Conservation (phyloP, 1,140 invertebrate species). For the Cotesia typhae region DNA sequence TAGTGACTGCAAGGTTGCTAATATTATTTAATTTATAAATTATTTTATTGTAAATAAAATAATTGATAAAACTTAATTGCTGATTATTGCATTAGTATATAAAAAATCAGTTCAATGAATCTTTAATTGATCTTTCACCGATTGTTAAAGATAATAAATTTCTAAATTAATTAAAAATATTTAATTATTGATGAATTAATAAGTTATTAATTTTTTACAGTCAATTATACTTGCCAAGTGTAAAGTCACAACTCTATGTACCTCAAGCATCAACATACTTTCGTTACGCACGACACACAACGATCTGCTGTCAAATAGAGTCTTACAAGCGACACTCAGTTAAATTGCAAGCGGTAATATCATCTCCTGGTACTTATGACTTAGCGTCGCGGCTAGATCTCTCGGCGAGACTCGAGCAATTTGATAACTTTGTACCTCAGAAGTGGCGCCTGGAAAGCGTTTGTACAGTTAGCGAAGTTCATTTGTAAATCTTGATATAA, state of each 20-base stretch:
- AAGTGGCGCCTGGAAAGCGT: conserved; percentile 62
- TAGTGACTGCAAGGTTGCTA: no score
- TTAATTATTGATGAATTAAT: conserved; percentile 5
- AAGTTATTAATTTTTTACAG: conserved; percentile 41
- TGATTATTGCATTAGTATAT: no score
- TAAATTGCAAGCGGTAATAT: conserved; percentile 55
- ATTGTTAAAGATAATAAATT: no score
- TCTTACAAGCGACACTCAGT: conserved; percentile 49
- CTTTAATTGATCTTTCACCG: no score
- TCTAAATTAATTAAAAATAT: background rate
- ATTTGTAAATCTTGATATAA: conserved; percentile 32
- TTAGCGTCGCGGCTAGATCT: conserved; percentile 60
- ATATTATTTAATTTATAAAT: no score
- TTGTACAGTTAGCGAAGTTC: conserved; percentile 54
- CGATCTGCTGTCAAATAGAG: conserved; percentile 54
- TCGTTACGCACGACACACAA: conserved; percentile 61
- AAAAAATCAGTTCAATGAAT: no score
- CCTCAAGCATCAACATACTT: conserved; percentile 61
- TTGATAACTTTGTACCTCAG: conserved; percentile 56
- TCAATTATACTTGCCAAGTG: conserved; percentile 52
- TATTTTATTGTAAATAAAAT: no score
- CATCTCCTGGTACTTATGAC: conserved; percentile 61
- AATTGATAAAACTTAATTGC: no score
- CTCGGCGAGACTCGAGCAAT: conserved; percentile 54
- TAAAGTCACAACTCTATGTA: conserved; percentile 60